These are phyloP conservation scores for Labeo calbasu DNA, from an alignment of 2,797 vertebrate species.

Conservation along the genomic window DNA sequence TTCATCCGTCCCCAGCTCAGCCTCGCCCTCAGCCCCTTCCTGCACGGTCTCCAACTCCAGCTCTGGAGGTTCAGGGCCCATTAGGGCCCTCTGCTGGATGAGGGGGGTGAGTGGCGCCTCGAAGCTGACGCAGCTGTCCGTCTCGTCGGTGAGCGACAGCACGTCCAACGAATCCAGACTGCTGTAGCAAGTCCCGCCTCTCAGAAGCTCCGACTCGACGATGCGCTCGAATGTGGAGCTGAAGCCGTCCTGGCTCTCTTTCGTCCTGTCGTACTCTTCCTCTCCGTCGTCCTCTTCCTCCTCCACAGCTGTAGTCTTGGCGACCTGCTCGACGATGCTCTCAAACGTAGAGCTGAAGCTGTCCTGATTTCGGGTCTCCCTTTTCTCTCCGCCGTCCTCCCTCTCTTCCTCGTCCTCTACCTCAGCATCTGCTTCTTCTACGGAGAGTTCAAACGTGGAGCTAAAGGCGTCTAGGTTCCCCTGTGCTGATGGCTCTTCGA, in stretches of 20 bases:
- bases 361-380: constrained; percentile 79
- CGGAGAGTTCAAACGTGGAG: constrained; percentile 80
- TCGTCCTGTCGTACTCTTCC: constrained; percentile 74
- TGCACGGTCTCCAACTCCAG: constrained; percentile 82
- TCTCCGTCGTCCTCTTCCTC: constrained; percentile 71
- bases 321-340: constrained; percentile 89
- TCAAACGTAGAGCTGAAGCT: constrained; percentile 94
- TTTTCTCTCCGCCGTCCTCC: constrained; percentile 31
- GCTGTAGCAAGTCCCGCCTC: constrained; percentile 93
- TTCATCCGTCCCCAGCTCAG: constrained; percentile 59
- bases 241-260: constrained; percentile 92
- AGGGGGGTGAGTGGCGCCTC: constrained; percentile 94
- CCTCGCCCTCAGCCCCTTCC: constrained; percentile 75
- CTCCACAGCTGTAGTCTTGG: constrained; percentile 66
- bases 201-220: constrained; percentile 92
- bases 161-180: constrained; percentile 95
- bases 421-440: constrained; percentile 78
- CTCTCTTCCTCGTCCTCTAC: constrained; percentile 75
- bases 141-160: constrained; percentile 94
- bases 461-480: constrained; percentile 79
- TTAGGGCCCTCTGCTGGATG: constrained; percentile 92
- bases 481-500: constrained; percentile 54
- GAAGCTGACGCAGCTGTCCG: constrained; percentile 96
- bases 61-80: constrained; percentile 85
- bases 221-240: constrained; percentile 97